Conservation (phyloP, 2,113 vertebrate species). For the Misgurnus mizolepis region DNA sequence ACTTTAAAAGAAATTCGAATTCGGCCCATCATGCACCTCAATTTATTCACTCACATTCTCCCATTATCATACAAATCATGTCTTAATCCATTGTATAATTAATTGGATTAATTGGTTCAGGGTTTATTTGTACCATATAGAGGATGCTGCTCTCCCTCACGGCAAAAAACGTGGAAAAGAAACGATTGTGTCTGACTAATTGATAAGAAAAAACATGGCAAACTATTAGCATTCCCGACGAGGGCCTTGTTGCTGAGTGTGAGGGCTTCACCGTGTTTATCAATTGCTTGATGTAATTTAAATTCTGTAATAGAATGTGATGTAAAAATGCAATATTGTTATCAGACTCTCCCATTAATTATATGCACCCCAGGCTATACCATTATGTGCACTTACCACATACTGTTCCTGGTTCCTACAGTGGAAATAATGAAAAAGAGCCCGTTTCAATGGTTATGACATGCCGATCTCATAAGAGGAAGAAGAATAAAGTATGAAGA, state of each 20-base stretch:
- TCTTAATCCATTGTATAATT: conserved; percentile 64
- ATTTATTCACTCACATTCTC: conserved; percentile 56
- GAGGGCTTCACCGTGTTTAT: conserved; percentile 41
- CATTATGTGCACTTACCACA: conserved; percentile 57
- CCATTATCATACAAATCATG: conserved; percentile 65
- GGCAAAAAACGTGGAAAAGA: conserved; percentile 53
- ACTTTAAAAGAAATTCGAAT: conserved; percentile 50
- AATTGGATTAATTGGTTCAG: conserved; percentile 67
- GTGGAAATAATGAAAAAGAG: conserved; percentile 62
- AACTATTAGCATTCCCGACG: conserved; percentile 57
- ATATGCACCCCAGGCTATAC: conserved; percentile 62
- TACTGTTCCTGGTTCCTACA: conserved; percentile 45
- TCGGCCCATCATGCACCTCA: conserved; percentile 42
- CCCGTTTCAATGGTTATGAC: conserved; percentile 63
- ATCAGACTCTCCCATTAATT: conserved; percentile 68
- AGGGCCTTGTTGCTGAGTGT: conserved; percentile 57
- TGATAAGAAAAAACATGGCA: conserved; percentile 70
- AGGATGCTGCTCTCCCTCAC: conserved; percentile 59
- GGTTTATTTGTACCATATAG: conserved; percentile 65
- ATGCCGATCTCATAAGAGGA: conserved; percentile 46
- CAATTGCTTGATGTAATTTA: conserved; percentile 59
- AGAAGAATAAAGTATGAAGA: conserved; percentile 39
- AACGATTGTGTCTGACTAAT: conserved; percentile 69
- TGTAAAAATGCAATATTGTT: conserved; percentile 63
- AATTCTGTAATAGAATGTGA: conserved; percentile 58